Percentiles rank a stretch among this genome's conserved stretches.
These are phyloP conservation scores for Lepeophtheirus salmonis DNA, from an alignment of 1,140 invertebrate species.

Conservation along the genomic window DNA sequence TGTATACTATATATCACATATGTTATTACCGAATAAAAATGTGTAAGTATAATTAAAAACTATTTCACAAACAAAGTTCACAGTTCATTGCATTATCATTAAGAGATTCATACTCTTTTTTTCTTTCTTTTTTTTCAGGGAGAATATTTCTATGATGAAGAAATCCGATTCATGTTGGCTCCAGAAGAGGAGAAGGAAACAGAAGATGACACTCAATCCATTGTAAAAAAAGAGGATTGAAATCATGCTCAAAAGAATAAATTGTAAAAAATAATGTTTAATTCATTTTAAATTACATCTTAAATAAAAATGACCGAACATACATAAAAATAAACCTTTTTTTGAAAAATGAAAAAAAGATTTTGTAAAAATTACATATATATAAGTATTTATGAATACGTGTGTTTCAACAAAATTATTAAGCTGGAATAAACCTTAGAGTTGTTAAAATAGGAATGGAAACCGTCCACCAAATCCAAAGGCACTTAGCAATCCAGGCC, in stretches of 20 bases:
- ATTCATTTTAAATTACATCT: constrained; percentile 1
- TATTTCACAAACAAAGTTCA: too few relatives aligned
- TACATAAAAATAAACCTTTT: neutral
- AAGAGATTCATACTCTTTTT: too few relatives aligned
- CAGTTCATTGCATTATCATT: too few relatives aligned
- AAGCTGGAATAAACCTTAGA: neutral
- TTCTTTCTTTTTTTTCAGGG: constrained; percentile 1
- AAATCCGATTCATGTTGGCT: constrained; percentile 5
- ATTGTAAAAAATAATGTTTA: constrained; percentile 1
- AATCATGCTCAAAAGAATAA: too few relatives aligned
- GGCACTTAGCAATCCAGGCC: neutral
- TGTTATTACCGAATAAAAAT: too few relatives aligned
- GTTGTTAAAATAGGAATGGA: constrained; percentile 4
- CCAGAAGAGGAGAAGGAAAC: neutral
- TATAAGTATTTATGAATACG: neutral
- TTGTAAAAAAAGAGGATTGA: neutral
- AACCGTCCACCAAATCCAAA: constrained; percentile 6
- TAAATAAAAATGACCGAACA: neutral
- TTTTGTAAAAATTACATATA: neutral
- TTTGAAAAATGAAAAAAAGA: neutral
- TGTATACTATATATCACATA: too few relatives aligned
- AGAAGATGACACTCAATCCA: neutral
- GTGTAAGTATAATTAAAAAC: too few relatives aligned
- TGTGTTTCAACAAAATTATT: neutral
- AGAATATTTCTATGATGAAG: constrained; percentile 14